Conservation (phyloP, 2,113 vertebrate genomes). For the Chaetodon trifascialis region DNA sequence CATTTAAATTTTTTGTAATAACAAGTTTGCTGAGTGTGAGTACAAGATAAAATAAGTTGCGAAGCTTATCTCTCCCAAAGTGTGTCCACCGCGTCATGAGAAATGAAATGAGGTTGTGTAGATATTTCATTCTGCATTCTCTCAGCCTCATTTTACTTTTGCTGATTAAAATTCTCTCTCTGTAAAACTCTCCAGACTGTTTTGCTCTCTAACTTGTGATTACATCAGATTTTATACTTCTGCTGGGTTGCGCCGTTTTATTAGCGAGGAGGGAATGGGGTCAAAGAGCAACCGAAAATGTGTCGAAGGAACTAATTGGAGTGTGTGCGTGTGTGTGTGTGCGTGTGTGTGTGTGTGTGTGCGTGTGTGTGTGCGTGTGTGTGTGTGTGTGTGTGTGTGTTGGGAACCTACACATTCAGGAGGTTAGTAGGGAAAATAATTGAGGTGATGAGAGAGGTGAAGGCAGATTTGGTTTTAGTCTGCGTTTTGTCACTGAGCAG, state of each 20-base stretch:
- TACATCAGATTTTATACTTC: conserved; percentile 56
- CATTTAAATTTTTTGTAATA: conserved; percentile 33
- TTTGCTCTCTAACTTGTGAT: conserved; percentile 54
- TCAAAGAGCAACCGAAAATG: conserved; percentile 52
- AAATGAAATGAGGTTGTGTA: conserved; percentile 21
- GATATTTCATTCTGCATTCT: conserved; percentile 36
- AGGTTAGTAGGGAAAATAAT: conserved; percentile 55
- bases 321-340: not conserved
- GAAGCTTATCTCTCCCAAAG: conserved; percentile 5
- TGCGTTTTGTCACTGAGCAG: conserved; percentile 50
- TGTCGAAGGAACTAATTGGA: conserved; percentile 55
- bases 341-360: conserved; percentile 7
- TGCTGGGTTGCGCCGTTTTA: conserved; percentile 46
- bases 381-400: conserved; percentile 16
- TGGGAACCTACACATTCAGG: not conserved
- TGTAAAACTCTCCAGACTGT: conserved; percentile 29
- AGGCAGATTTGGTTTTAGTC: conserved; percentile 7
- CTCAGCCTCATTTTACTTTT: conserved; percentile 46
- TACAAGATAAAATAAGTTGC: conserved; percentile 28
- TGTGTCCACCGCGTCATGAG: conserved; percentile 18
- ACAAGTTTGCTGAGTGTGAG: conserved; percentile 25
- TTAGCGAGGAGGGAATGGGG: conserved; percentile 50
- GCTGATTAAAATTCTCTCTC: conserved; percentile 61
- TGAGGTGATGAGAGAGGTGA: conserved; percentile 57
- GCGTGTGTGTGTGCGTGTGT: not conserved